Percentiles rank a stretch among this genome's conserved stretches.
phyloP scores from a whole-genome alignment of 1,140 invertebrate species.

The Acromyrmex heyeri region DNA sequence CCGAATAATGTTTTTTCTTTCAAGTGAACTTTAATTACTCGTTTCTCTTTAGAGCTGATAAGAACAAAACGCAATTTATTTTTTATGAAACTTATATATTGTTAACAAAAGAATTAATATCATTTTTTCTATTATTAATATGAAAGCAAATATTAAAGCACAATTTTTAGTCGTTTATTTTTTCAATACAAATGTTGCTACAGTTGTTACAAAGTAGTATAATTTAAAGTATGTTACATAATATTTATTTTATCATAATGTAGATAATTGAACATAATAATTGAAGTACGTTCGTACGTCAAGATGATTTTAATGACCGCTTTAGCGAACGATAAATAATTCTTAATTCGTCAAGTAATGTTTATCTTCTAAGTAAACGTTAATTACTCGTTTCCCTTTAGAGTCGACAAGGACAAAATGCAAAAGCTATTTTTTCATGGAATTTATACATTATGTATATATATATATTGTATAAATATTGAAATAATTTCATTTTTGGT shows the following conservation, averaged over 20 bases:
- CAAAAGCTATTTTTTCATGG: neutral
- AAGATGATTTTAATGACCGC: neutral
- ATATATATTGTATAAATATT: too few relatives aligned
- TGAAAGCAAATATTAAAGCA: neutral
- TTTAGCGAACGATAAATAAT: neutral
- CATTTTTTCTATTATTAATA: neutral
- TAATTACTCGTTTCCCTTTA: neutral
- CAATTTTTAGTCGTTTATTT: constrained; percentile 1
- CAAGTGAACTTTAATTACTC: neutral
- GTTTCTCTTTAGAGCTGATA: neutral
- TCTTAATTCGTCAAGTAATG: neutral
- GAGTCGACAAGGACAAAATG: neutral
- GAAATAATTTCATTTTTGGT: too few relatives aligned
- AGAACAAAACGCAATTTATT: neutral
- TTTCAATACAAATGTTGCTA: neutral
- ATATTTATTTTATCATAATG: neutral
- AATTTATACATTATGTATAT: neutral
- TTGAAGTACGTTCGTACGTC: neutral
- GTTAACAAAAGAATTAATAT: neutral
- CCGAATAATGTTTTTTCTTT: neutral
- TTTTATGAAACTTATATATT: neutral
- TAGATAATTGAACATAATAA: neutral
- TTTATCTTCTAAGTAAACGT: neutral
- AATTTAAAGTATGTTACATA: neutral
- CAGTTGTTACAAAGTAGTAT: neutral